Conservation (phyloP, 2,113 vertebrate species). For the Riparia riparia region DNA sequence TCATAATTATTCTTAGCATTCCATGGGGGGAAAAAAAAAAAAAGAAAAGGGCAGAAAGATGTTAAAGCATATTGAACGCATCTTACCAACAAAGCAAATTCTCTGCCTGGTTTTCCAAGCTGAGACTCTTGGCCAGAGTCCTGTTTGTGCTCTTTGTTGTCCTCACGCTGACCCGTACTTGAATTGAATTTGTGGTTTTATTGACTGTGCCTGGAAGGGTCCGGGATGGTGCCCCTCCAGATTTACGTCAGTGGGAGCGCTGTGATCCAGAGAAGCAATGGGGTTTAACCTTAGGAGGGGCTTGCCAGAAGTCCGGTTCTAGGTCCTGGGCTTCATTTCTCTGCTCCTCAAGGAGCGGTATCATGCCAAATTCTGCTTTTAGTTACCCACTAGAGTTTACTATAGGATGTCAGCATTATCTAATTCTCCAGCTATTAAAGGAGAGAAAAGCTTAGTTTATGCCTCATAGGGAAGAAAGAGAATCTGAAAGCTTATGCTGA, state of each 20-base stretch:
- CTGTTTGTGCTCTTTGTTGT: conserved; percentile 23
- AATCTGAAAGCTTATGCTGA: neutral
- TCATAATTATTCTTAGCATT: conserved; percentile 3
- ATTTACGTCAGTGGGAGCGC: neutral
- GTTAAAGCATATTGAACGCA: neutral
- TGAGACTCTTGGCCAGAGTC: neutral
- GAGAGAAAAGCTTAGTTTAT: neutral
- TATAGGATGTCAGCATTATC: neutral
- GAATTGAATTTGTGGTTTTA: neutral
- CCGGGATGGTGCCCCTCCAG: neutral
- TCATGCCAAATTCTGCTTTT: neutral
- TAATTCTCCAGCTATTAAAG: neutral
- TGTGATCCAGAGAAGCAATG: neutral
- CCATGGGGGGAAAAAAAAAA: neutral
- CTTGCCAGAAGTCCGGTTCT: neutral
- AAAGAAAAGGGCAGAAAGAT: neutral
- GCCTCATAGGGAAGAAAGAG: neutral
- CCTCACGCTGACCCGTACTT: neutral
- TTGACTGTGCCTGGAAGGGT: neutral
- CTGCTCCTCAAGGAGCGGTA: neutral
- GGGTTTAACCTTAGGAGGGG: neutral
- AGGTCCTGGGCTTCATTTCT: neutral
- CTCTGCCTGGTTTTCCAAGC: neutral
- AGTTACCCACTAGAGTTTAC: neutral
- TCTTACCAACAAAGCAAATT: neutral